Evolutionary conservation across 2,797 vertebrate species (phyloP), one percentile per base, ranked within the genome.

Genomic region (Takifugu rubripes): DNA sequence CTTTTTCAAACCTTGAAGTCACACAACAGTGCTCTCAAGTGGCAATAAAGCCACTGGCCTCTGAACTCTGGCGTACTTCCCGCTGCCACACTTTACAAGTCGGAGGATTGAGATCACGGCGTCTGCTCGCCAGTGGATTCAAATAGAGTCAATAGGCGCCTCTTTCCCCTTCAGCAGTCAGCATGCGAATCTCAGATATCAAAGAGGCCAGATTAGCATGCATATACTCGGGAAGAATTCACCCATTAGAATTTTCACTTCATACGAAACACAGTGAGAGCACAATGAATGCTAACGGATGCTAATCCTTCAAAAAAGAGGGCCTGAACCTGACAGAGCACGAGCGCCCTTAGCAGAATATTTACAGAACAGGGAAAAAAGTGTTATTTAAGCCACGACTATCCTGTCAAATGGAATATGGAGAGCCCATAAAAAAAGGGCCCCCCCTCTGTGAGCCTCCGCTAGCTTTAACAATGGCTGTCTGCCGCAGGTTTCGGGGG

Each of bases 61-160:
- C 81, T 85, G 84, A 78, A 75, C 81, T 84, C 67, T 74, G 76
- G 76, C 76, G 72, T 73, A 64, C 73, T 67, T 76, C 75, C 72
- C 74, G 67, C 77, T 44, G 54, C 85, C 69, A 78, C 74, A 83
- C 82, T 84, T 71, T 70, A 70, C 77, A 82, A 78, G 64, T 68
- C 77, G 67, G 40, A 63, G 63, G 68, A 66, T 74, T 68, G 72
- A 81, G 76, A 75, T 75, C 69, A 75, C 73, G 85, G 78, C 84
- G 84, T 84, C 79, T 82, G 83, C 77, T 84, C 74, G 54, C 66
- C 82, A 88, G 80, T 82, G 69, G 84, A 89, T 88, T 87, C 70
- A 85, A 86, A 85, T 82, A 44, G 57, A 86, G 81, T 86, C 85
- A 81, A 84, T 85, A 73, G 83, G 75, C 81, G 66, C 59, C 70